A percentile compares a stretch with the other conserved stretches of the same genome.
Conservation (phyloP, 1,140 invertebrate species). For the Sinella curviseta region DNA sequence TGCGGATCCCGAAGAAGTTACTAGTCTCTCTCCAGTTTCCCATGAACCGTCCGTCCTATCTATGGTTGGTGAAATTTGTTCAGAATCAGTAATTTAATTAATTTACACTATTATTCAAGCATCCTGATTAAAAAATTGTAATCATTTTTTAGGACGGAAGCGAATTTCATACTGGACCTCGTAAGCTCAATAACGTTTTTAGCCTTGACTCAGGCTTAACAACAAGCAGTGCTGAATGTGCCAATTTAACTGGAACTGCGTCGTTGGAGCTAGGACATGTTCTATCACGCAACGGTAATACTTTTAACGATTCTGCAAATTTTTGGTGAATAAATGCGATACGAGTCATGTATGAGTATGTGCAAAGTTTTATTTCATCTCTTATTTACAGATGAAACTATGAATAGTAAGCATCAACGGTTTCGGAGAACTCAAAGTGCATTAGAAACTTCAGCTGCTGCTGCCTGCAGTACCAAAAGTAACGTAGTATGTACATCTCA, state of each 20-base stretch:
- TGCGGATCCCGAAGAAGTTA: slow-evolving; percentile 34
- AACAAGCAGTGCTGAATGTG: slow-evolving; percentile 24
- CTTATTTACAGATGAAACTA: slow-evolving; percentile 6
- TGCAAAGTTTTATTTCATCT: background rate
- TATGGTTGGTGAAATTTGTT: background rate
- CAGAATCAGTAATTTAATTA: background rate
- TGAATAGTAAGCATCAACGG: slow-evolving; percentile 33
- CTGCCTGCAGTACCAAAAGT: background rate
- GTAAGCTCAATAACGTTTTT: slow-evolving; percentile 36
- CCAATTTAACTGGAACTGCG: slow-evolving; percentile 4
- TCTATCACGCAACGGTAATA: slow-evolving; percentile 4
- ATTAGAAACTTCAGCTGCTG: slow-evolving; percentile 50
- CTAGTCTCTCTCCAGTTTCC: slow-evolving; percentile 45
- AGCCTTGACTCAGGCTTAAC: slow-evolving; percentile 42
- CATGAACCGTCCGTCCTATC: slow-evolving; percentile 45
- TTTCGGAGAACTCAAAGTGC: slow-evolving; percentile 54
- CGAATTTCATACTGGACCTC: background rate
- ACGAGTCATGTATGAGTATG: background rate
- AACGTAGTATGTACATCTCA: background rate
- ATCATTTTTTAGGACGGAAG: slow-evolving; percentile 9
- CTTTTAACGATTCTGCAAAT: background rate
- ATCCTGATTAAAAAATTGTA: background rate
- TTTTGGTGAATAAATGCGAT: background rate
- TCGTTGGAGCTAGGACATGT: slow-evolving; percentile 21
- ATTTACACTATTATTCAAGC: background rate